Evolutionary conservation across 1,140 invertebrate species (phyloP), one percentile per base, ranked within the genome.

Genomic region (Asobara japonica): DNA sequence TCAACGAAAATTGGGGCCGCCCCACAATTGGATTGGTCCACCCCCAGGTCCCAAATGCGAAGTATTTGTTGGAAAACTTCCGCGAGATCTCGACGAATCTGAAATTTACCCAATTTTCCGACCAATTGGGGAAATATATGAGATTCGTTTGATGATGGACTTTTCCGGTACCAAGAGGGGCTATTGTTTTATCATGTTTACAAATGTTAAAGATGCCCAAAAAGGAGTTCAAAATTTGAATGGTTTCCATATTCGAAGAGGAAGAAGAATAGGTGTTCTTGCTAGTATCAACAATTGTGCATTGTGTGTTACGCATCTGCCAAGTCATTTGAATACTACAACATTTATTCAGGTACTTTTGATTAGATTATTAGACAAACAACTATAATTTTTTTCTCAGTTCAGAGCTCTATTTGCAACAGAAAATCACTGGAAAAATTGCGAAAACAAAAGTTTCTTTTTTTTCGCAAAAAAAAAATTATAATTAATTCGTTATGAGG

Each of bases 51-150:
- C 90, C 74, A 90, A 91, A 3, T 92, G 91, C 80, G 95, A 97
- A 88, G 88, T 97, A 13, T 97, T 96, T 83, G 89, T 97, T 27
- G 94, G 94, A 0, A 95, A 93, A 80, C 89, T 97, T 11, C 95
- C 95, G 0, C 84, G 93, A n/a, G 90, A 94, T 79, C 87, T 93
- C 65, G 94, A 90, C 79, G 95, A 97, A 87, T 91, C 95, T 78
- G 93, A 94, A 68, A 83, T 97, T 5, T 91, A 96, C n/a, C 93
- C 94, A 0, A 79, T 96, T 0, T 95, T 97, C 76, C 81, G 86
- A 0, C 73, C 60, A 10, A 80, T 89, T 22, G 92, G 91, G 0
- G 82, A 88, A 60, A 90, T 97, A 65, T 95, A 95, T 82, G 91
- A 94, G 78, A 86, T 95, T 56, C 88, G 95, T 0, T 85, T 97